Evolutionary conservation across 2,797 vertebrate species (phyloP).

Genomic region (Furcifer pardalis): DNA sequence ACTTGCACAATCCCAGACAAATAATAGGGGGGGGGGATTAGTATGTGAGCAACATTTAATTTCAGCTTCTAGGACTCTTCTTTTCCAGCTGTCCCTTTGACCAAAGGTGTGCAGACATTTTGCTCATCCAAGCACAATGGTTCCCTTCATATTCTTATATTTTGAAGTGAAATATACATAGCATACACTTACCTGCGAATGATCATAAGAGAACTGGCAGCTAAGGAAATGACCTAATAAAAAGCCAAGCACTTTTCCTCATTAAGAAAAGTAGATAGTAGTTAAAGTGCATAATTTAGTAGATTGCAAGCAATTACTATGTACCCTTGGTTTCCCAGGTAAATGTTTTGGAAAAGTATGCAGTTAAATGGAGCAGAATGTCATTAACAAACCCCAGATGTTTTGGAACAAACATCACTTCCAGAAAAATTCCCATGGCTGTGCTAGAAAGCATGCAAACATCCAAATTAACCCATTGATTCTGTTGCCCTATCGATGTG

Average conservation of each 20-base stretch:
- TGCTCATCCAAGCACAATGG: not conserved
- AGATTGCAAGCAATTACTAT: conserved; percentile 20
- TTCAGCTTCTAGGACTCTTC: not conserved
- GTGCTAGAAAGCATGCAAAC: not conserved
- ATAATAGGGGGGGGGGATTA: not conserved
- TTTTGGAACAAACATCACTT: conserved; percentile 32
- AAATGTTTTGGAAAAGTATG: conserved; percentile 32
- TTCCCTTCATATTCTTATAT: not conserved
- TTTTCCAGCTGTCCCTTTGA: too few relatives aligned
- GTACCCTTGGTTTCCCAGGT: conserved; percentile 21
- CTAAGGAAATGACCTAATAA: conserved; percentile 26
- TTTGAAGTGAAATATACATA: conserved; percentile 6
- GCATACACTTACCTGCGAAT: not conserved
- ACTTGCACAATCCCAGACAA: not conserved
- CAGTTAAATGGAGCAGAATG: conserved; percentile 47
- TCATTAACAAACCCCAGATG: conserved; percentile 54
- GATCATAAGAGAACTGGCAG: conserved; percentile 4
- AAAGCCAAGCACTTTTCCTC: conserved; percentile 26
- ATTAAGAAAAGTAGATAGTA: conserved; percentile 23
- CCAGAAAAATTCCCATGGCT: not conserved
- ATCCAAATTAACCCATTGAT: conserved; percentile 18
- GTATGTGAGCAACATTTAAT: not conserved
- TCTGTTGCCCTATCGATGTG: not conserved
- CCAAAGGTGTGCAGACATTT: not conserved
- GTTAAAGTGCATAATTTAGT: conserved; percentile 30